Evolutionary conservation across 1,140 invertebrate species (phyloP).

Genomic region (Galendromus occidentalis): DNA sequence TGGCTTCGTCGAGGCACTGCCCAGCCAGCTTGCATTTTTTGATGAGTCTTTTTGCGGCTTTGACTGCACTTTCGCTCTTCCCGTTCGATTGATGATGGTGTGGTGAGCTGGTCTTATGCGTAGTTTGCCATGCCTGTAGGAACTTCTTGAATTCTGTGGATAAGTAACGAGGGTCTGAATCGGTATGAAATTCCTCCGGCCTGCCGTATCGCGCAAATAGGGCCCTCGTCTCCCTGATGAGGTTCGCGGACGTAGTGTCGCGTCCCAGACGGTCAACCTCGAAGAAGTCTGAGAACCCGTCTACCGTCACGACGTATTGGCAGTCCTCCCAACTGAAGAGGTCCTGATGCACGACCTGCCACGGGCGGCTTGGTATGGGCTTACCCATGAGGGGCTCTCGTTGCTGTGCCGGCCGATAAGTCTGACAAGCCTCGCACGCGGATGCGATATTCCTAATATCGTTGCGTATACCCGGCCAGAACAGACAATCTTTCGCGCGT

Average conservation of each 20-base stretch:
- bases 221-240: background rate
- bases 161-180: background rate
- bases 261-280: background rate
- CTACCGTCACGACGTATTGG: background rate
- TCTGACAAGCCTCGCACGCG: background rate
- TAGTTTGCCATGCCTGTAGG: background rate
- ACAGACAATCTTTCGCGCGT: background rate
- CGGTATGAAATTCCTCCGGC: too few relatives aligned
- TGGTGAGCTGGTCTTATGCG: background rate
- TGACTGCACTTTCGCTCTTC: background rate
- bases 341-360: background rate
- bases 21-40: too few relatives aligned
- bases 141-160: background rate
- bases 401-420: background rate
- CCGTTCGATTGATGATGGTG: background rate
- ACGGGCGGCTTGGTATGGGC: background rate
- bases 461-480: background rate
- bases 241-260: background rate
- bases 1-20: too few relatives aligned
- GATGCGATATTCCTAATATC: too few relatives aligned
- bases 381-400: too few relatives aligned
- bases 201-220: background rate
- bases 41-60: background rate
- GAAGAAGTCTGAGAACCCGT: background rate
- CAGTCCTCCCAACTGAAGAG: background rate